Percentiles rank a stretch among this genome's conserved stretches.
These are phyloP conservation scores for Proisotoma minuta DNA, from an alignment of 2,888 invertebrate species.

Conservation along the genomic window DNA sequence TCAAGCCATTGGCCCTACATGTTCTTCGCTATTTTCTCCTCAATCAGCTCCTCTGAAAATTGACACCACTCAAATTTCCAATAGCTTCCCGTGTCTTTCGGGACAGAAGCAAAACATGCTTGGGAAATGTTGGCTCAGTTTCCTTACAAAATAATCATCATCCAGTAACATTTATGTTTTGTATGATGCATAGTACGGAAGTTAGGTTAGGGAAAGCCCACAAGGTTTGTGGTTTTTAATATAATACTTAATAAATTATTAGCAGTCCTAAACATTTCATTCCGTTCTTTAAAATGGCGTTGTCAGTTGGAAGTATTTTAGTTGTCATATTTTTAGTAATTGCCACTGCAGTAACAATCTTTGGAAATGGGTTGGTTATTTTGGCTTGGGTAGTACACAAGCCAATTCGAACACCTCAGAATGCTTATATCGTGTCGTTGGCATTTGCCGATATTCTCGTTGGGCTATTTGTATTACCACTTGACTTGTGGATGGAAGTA, in stretches of 20 bases:
- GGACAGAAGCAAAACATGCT: too few relatives aligned
- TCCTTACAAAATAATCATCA: too few relatives aligned
- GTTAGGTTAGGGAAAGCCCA: too few relatives aligned
- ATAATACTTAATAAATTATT: too few relatives aligned
- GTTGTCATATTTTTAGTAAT: background rate
- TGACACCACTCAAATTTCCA: too few relatives aligned
- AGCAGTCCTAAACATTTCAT: too few relatives aligned
- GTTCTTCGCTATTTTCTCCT: background rate
- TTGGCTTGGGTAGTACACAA: constrained; percentile 23
- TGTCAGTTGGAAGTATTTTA: background rate
- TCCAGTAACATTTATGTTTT: too few relatives aligned
- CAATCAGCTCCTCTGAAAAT: background rate
- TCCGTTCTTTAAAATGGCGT: too few relatives aligned
- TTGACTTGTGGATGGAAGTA: constrained; percentile 24
- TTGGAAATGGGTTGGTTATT: constrained; percentile 37
- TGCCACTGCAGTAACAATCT: background rate
- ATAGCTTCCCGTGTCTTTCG: too few relatives aligned
- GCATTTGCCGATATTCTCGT: constrained; percentile 37
- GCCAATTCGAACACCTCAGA: constrained; percentile 34
- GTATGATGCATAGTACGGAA: too few relatives aligned
- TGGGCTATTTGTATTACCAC: constrained; percentile 34
- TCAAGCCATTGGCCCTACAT: background rate
- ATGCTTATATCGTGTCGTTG: constrained; percentile 39
- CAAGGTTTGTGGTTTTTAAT: too few relatives aligned
- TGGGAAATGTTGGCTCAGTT: too few relatives aligned